phyloP scores from a whole-genome alignment of 2,888 invertebrate species.

The Synergus japonicus region DNA sequence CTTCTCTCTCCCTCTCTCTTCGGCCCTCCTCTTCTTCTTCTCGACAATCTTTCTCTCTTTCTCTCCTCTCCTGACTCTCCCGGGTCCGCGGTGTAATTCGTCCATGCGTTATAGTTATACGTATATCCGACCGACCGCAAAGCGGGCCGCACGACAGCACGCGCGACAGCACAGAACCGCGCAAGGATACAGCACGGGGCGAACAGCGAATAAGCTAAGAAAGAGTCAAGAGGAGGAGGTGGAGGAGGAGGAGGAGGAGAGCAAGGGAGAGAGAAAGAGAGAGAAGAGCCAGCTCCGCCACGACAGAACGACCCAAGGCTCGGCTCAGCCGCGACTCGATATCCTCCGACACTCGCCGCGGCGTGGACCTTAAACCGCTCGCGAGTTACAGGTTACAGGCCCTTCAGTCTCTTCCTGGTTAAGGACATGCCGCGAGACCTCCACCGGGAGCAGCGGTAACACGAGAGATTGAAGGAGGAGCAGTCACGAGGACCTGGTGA shows the following conservation, averaged over 20 bases:
- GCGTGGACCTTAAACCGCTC: slow-evolving; percentile 43
- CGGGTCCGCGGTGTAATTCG: slow-evolving; percentile 12
- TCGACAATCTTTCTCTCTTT: slow-evolving; percentile 8
- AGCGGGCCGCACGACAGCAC: slow-evolving; percentile 47
- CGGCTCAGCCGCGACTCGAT: slow-evolving; percentile 43
- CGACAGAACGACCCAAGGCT: slow-evolving; percentile 44
- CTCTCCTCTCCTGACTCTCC: slow-evolving; percentile 15
- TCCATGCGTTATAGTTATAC: slow-evolving; percentile 18
- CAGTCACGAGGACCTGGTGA: neutral
- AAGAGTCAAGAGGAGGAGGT: slow-evolving; percentile 43
- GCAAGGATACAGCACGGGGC: slow-evolving; percentile 63
- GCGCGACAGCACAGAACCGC: slow-evolving; percentile 57
- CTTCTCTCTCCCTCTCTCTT: slow-evolving; percentile 53
- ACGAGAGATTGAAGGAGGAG: neutral
- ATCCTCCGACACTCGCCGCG: slow-evolving; percentile 44
- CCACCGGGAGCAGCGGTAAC: slow-evolving; percentile 19
- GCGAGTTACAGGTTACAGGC: slow-evolving; percentile 39
- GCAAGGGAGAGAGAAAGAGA: slow-evolving; percentile 53
- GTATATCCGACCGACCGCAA: slow-evolving; percentile 35
- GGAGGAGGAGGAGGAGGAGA: slow-evolving; percentile 47
- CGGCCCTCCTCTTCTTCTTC: slow-evolving; percentile 44
- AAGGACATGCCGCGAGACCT: slow-evolving; percentile 37
- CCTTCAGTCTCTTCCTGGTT: neutral
- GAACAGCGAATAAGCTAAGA: slow-evolving; percentile 42
- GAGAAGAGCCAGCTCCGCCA: slow-evolving; percentile 41